Conservation (phyloP, 1,140 invertebrate genomes). For the Lamellibrachia luymesi region DNA sequence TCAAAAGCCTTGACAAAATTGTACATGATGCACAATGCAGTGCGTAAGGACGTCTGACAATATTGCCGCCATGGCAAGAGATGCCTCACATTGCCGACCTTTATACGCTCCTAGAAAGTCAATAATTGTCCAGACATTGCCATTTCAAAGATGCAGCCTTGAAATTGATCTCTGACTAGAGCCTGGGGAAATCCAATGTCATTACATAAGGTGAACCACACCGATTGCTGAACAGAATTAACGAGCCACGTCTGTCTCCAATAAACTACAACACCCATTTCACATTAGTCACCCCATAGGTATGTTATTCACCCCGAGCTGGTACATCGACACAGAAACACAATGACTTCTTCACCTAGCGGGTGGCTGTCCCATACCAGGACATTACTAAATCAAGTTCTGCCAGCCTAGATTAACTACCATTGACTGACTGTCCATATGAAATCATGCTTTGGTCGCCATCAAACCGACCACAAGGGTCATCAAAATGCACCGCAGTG, state of each 20-base stretch:
- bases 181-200: neutral
- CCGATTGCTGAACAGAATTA: neutral
- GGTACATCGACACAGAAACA: neutral
- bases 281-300: neutral
- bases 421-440: constrained; percentile 4
- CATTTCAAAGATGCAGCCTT: neutral
- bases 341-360: neutral
- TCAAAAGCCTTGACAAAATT: neutral
- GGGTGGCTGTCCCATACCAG: neutral
- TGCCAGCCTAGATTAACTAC: neutral
- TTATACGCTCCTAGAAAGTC: neutral
- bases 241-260: neutral
- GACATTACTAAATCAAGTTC: neutral
- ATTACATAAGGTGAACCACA: neutral
- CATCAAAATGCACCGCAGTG: neutral
- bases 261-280: neutral
- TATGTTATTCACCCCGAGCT: neutral
- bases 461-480: neutral
- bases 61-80: neutral
- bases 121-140: neutral
- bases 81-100: neutral
- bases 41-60: neutral
- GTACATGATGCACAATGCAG: neutral
- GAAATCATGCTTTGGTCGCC: neutral
- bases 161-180: neutral